Conservation (phyloP, 2,113 vertebrate species). For the Orycteropus afer region DNA sequence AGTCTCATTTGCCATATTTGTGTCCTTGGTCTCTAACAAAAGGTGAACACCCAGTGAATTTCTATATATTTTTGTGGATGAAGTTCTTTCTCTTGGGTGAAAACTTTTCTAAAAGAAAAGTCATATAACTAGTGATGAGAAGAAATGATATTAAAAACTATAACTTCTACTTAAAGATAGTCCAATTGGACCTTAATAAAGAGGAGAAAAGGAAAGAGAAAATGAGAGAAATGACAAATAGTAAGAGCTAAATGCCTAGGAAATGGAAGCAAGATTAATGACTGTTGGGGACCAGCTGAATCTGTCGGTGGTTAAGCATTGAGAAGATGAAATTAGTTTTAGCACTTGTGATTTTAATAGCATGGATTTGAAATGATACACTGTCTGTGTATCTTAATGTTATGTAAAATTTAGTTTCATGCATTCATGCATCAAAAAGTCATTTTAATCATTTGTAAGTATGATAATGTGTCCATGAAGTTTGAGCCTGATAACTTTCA, state of each 20-base stretch:
- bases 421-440: not conserved
- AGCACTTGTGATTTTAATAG: conserved; percentile 47
- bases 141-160: conserved; percentile 11
- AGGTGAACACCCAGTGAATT: not conserved
- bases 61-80: conserved; percentile 15
- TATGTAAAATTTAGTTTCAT: conserved; percentile 28
- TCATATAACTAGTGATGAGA: not conserved
- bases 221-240: not conserved
- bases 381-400: conserved; percentile 5
- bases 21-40: not conserved
- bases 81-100: not conserved
- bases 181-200: conserved; percentile 42
- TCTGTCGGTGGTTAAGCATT: not conserved
- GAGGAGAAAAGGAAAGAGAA: conserved; percentile 19
- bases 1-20: not conserved
- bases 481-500: conserved; percentile 40
- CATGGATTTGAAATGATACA: not conserved
- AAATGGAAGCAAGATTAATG: conserved; percentile 56
- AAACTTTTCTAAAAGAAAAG: not conserved
- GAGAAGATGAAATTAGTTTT: conserved; percentile 53
- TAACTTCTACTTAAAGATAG: not conserved
- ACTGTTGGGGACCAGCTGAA: not conserved
- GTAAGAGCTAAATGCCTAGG: not conserved
- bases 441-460: conserved; percentile 54
- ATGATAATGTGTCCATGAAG: conserved; percentile 47